Evolutionary conservation across 2,888 invertebrate species (phyloP).

Genomic region (Metalampra italica): DNA sequence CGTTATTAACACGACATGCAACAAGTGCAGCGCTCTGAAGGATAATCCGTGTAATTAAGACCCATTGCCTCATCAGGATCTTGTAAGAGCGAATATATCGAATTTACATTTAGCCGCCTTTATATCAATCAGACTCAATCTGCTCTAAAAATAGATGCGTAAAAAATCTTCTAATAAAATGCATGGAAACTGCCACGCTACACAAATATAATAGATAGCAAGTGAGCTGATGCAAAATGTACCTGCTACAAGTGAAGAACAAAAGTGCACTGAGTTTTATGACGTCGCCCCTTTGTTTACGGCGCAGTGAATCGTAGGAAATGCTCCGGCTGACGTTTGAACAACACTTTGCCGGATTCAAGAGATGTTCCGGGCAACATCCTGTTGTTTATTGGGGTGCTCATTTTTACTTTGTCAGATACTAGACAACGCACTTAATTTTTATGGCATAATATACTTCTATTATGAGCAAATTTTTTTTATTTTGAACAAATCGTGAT

Average conservation of each 20-base stretch:
- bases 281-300: conserved; percentile 36
- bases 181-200: neutral
- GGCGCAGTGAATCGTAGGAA: conserved; percentile 35
- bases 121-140: neutral
- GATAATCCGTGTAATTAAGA: conserved; percentile 21
- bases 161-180: neutral
- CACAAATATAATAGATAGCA: neutral
- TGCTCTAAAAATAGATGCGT: neutral
- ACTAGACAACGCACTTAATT: neutral
- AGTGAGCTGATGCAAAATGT: neutral
- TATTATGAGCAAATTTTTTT: neutral
- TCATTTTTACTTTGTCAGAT: neutral
- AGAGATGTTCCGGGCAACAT: conserved; percentile 27
- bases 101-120: conserved; percentile 14
- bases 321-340: conserved; percentile 32
- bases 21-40: conserved; percentile 13
- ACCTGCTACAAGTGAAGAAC: conserved; percentile 15
- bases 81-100: conserved; percentile 16
- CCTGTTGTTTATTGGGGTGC: conserved; percentile 25
- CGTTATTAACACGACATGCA: conserved; percentile 45
- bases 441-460: neutral
- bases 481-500: neutral
- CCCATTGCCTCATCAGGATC: conserved; percentile 38
- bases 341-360: conserved; percentile 29
- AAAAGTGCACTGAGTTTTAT: conserved; percentile 43